Conservation (phyloP, 2,797 vertebrate species). For the Arnoldichthys spilopterus region DNA sequence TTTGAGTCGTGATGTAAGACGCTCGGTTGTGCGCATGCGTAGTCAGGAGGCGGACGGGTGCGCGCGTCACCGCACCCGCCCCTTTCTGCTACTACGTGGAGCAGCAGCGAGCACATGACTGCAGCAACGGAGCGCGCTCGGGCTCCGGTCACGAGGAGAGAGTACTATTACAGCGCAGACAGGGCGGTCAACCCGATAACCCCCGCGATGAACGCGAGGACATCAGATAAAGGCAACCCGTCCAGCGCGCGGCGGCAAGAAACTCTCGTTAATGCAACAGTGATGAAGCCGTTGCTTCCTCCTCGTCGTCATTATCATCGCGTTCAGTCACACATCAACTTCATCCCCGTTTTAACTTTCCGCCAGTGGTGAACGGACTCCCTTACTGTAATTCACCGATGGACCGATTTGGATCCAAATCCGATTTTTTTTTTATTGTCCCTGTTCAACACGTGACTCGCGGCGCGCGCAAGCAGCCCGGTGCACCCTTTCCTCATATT, state of each 20-base stretch:
- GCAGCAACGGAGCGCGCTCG: conserved; percentile 75
- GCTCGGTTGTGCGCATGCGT: conserved; percentile 53
- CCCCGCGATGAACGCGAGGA: background rate
- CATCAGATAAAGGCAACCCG: background rate
- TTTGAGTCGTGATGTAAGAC: conserved; percentile 57
- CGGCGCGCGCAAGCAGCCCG: background rate
- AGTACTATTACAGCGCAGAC: conserved; percentile 80
- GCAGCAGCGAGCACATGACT: conserved; percentile 85
- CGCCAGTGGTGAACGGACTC: too few relatives aligned
- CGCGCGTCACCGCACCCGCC: conserved; percentile 68
- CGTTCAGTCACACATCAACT: background rate
- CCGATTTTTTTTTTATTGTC: too few relatives aligned
- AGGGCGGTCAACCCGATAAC: conserved; percentile 37
- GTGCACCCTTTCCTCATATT: background rate
- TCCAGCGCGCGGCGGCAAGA: background rate
- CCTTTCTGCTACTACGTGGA: conserved; percentile 76
- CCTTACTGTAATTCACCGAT: too few relatives aligned
- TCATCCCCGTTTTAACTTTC: background rate
- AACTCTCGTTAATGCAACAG: background rate
- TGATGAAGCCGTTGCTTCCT: background rate
- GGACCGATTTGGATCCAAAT: too few relatives aligned
- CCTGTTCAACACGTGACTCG: background rate
- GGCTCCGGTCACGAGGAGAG: conserved; percentile 82
- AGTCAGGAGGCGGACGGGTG: conserved; percentile 53
- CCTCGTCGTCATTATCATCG: background rate